Evolutionary conservation across 1,140 invertebrate species (phyloP).

Genomic region (Caenorhabditis inopinata): DNA sequence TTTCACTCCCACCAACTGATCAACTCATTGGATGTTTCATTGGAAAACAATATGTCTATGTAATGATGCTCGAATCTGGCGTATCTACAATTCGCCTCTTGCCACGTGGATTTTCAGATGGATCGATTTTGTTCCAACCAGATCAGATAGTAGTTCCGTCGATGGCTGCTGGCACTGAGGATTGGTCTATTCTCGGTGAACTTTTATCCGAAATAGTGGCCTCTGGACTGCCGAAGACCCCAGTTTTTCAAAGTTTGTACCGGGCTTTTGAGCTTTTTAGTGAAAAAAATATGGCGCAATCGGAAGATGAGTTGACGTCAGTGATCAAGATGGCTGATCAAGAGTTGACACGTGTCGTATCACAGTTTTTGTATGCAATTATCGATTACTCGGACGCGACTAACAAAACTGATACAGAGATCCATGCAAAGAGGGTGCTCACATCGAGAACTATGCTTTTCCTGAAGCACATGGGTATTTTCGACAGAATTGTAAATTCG

Average conservation of each 20-base stretch:
- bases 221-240: neutral
- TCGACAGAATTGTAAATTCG: neutral
- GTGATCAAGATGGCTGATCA: neutral
- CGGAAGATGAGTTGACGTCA: neutral
- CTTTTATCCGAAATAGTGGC: neutral
- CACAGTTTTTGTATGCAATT: neutral
- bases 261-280: neutral
- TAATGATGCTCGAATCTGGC: neutral
- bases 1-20: neutral
- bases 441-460: neutral
- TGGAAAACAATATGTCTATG: neutral
- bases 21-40: neutral
- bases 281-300: neutral
- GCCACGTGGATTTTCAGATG: neutral
- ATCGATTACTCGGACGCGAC: slow-evolving; percentile 12
- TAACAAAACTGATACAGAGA: neutral
- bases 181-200: neutral
- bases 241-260: neutral
- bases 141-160: neutral
- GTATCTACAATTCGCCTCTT: neutral
- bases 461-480: neutral
- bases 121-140: neutral
- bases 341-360: neutral
- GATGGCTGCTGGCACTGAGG: neutral
- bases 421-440: neutral